Conservation (phyloP, 2,797 vertebrate genomes). For the Sebastes taczanowskii region DNA sequence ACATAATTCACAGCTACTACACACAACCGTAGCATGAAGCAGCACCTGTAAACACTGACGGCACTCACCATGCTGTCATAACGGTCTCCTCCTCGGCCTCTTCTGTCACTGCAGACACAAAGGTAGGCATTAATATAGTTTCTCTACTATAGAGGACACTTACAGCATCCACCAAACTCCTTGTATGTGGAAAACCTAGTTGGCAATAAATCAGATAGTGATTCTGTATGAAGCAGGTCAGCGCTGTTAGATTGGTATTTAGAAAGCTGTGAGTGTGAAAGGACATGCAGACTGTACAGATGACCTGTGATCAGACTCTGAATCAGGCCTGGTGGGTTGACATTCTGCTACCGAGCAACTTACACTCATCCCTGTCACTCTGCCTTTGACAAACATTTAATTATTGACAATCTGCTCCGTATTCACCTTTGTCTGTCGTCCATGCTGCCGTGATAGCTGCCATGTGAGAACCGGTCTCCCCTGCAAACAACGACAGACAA, state of each 20-base stretch:
- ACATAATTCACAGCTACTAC: slow-evolving; percentile 2
- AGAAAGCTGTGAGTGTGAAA: slow-evolving; percentile 5
- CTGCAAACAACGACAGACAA: slow-evolving; percentile 59
- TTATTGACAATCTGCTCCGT: neutral
- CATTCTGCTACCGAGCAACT: neutral
- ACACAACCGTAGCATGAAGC: neutral
- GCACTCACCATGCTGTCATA: slow-evolving; percentile 94
- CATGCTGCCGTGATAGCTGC: slow-evolving; percentile 82
- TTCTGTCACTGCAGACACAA: slow-evolving; percentile 84
- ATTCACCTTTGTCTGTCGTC: slow-evolving; percentile 84
- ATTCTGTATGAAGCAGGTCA: neutral
- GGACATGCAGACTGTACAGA: slow-evolving; percentile 21
- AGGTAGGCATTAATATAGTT: slow-evolving; percentile 16
- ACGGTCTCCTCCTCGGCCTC: slow-evolving; percentile 91
- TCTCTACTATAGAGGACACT: neutral
- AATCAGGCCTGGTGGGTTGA: slow-evolving; percentile 25
- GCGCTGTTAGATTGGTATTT: slow-evolving; percentile 4
- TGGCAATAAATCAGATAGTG: too few relatives aligned
- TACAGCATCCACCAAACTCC: neutral
- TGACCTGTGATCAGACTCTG: slow-evolving; percentile 39
- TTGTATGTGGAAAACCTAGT: too few relatives aligned
- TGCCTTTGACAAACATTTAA: neutral
- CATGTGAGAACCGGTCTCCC: slow-evolving; percentile 83
- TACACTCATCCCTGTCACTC: neutral
- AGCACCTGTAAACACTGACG: neutral